phyloP scores from a whole-genome alignment of 2,113 vertebrate species.

The Phalacrocorax aristotelis region DNA sequence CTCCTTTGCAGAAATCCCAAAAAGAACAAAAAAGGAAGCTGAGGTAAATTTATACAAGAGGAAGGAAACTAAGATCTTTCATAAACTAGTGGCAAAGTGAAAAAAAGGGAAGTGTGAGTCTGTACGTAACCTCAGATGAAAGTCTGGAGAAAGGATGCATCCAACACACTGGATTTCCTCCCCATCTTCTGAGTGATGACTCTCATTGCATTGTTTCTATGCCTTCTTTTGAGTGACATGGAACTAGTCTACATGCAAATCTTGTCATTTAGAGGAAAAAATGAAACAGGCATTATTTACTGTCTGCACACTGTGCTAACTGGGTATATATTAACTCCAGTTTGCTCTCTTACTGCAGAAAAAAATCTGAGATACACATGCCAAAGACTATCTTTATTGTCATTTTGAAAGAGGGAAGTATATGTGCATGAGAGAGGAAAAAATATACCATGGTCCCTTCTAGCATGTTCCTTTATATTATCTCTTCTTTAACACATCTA shows the following conservation, averaged over 20 bases:
- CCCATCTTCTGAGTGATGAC: background rate
- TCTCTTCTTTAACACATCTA: background rate
- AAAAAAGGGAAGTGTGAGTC: background rate
- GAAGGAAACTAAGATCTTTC: background rate
- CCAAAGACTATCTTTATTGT: background rate
- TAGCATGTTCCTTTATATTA: background rate
- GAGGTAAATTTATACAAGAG: background rate
- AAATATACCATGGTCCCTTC: background rate
- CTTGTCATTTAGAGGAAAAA: background rate
- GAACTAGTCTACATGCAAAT: background rate
- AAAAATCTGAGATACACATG: background rate
- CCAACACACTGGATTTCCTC: background rate
- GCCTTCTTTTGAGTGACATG: background rate
- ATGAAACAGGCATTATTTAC: background rate
- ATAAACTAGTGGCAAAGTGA: background rate
- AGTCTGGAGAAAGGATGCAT: background rate
- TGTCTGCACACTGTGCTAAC: background rate
- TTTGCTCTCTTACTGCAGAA: background rate
- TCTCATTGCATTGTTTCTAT: background rate
- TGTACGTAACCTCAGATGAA: background rate
- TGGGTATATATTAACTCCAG: background rate
- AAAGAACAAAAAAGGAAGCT: background rate
- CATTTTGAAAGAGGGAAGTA: background rate
- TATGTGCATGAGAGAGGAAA: accelerated
- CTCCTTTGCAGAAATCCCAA: background rate